Percentiles rank a stretch among this genome's conserved stretches.
phyloP scores from a whole-genome alignment of 2,888 invertebrate genomes.

The Plutella xylostella region DNA sequence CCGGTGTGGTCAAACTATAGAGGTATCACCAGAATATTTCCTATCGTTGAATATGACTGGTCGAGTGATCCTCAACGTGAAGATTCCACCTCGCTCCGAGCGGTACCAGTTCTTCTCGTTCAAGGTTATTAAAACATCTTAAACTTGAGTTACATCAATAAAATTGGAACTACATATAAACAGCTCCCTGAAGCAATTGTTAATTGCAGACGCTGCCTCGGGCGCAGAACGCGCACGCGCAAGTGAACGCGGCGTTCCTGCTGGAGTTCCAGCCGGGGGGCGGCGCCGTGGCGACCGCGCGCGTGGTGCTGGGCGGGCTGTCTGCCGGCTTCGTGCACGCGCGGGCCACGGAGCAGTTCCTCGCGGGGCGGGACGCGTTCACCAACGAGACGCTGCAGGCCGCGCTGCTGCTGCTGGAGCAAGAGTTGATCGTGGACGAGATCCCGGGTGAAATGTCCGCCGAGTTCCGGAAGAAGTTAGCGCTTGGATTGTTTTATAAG shows the following conservation, averaged over 20 bases:
- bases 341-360: conserved; percentile 61
- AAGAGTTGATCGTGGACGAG: conserved; percentile 71
- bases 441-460: conserved; percentile 70
- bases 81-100: conserved; percentile 37
- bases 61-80: conserved; percentile 32
- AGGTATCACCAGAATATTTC: conserved; percentile 38
- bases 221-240: conserved; percentile 79
- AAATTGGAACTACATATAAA: no score
- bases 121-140: conserved; percentile 20
- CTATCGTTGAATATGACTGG: conserved; percentile 38
- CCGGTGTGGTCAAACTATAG: conserved; percentile 12
- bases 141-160: no score
- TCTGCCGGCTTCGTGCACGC: conserved; percentile 68
- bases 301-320: conserved; percentile 73
- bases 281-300: conserved; percentile 49
- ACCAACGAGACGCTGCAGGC: conserved; percentile 56
- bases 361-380: conserved; percentile 39
- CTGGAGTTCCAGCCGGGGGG: conserved; percentile 53
- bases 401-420: conserved; percentile 63
- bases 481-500: conserved; percentile 76
- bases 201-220: conserved; percentile 75
- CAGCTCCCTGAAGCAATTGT: no score
- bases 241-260: conserved; percentile 80
- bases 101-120: conserved; percentile 21
- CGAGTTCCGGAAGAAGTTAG: conserved; percentile 70